phyloP scores from a whole-genome alignment of 2,797 vertebrate species.

The Cheirogaleus major region DNA sequence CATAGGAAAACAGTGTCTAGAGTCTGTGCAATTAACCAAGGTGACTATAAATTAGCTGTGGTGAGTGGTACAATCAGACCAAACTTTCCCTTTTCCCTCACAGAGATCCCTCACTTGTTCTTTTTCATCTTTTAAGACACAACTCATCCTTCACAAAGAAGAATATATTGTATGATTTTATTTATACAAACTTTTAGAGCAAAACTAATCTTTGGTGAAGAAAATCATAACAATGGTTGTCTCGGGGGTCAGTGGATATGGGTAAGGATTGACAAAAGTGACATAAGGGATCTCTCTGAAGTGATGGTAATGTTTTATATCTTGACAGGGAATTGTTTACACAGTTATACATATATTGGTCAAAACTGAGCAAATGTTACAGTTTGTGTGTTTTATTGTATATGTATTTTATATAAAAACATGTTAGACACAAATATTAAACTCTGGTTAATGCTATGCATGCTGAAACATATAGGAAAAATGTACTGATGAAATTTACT shows the following conservation, averaged over 20 bases:
- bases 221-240: neutral
- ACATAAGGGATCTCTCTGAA: neutral
- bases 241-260: neutral
- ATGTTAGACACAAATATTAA: neutral
- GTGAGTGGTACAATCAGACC: neutral
- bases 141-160: neutral
- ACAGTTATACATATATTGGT: neutral
- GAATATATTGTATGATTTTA: neutral
- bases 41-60: neutral
- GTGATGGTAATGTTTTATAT: neutral
- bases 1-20: neutral
- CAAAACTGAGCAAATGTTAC: neutral
- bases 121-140: neutral
- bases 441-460: neutral
- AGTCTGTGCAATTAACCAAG: neutral
- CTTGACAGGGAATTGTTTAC: neutral
- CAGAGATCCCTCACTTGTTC: neutral
- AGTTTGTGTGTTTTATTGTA: neutral
- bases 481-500: neutral
- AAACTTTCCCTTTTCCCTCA: neutral
- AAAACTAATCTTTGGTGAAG: neutral
- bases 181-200: neutral
- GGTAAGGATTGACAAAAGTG: neutral
- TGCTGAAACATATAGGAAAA: constrained; percentile 13
- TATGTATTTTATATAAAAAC: neutral